Conservation (phyloP, 2,797 vertebrate genomes). For the Anabacerthia variegaticeps region DNA sequence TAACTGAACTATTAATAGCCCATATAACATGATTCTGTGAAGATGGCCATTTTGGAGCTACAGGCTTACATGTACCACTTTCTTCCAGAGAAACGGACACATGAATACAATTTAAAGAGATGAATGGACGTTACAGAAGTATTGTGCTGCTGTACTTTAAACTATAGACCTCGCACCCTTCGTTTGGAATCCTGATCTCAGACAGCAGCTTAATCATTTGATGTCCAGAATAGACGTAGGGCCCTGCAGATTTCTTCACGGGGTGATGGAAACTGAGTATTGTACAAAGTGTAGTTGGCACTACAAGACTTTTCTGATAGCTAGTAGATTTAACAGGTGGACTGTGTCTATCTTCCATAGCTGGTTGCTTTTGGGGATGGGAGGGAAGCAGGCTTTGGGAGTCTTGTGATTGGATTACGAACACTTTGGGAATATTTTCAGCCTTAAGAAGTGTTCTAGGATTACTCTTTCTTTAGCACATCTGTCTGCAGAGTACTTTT, state of each 20-base stretch:
- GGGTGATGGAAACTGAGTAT: neutral
- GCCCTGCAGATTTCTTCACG: neutral
- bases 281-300: neutral
- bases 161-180: neutral
- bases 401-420: slow-evolving; percentile 28
- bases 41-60: neutral
- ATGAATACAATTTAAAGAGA: neutral
- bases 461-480: slow-evolving; percentile 41
- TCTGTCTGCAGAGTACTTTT: slow-evolving; percentile 32
- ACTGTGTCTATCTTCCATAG: neutral
- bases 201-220: neutral
- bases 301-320: neutral
- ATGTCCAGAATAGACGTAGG: neutral
- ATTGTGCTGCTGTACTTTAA: neutral
- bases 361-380: neutral
- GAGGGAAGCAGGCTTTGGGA: neutral
- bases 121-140: slow-evolving; percentile 12
- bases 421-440: slow-evolving; percentile 40
- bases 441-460: slow-evolving; percentile 36
- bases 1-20: slow-evolving; percentile 5
- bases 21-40: neutral
- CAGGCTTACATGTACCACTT: neutral
- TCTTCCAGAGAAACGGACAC: neutral
- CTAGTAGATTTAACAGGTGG: slow-evolving; percentile 43
- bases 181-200: neutral